phyloP scores from a whole-genome alignment of 2,113 vertebrate genomes.

The Ictidomys tridecemlineatus region DNA sequence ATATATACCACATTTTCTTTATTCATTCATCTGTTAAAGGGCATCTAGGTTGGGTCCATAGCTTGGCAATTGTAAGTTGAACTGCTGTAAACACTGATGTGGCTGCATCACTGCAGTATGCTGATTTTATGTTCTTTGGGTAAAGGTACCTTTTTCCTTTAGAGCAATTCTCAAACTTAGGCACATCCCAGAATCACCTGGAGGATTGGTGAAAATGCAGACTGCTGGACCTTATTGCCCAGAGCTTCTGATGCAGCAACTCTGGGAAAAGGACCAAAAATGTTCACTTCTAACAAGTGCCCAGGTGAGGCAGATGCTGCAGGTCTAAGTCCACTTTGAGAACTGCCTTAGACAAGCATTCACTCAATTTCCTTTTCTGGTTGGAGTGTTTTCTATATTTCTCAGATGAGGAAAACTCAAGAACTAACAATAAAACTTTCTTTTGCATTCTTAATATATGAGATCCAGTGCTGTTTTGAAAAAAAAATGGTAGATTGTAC shows the following conservation, averaged over 20 bases:
- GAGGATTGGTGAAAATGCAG: neutral
- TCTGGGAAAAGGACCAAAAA: neutral
- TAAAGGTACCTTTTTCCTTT: neutral
- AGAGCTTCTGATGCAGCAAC: neutral
- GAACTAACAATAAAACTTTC: slow-evolving; percentile 20
- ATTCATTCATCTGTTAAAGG: no score
- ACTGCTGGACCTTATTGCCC: neutral
- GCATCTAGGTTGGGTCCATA: no score
- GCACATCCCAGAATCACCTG: neutral
- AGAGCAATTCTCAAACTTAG: neutral
- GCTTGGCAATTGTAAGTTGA: no score
- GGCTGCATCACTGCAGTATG: no score
- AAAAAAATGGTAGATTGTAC: neutral
- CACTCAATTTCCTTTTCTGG: neutral
- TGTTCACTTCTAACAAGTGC: neutral
- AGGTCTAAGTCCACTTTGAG: neutral
- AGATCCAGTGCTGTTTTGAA: slow-evolving; percentile 16
- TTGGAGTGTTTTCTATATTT: neutral
- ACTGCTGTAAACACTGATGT: no score
- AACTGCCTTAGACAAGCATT: neutral
- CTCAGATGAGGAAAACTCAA: slow-evolving; percentile 11
- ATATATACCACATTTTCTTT: no score
- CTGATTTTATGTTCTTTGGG: no score
- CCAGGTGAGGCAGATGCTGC: neutral
- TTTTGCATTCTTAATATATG: neutral